These are phyloP conservation scores for Hozukius guyotensis DNA, from an alignment of 2,797 vertebrate genomes.

Conservation along the genomic window DNA sequence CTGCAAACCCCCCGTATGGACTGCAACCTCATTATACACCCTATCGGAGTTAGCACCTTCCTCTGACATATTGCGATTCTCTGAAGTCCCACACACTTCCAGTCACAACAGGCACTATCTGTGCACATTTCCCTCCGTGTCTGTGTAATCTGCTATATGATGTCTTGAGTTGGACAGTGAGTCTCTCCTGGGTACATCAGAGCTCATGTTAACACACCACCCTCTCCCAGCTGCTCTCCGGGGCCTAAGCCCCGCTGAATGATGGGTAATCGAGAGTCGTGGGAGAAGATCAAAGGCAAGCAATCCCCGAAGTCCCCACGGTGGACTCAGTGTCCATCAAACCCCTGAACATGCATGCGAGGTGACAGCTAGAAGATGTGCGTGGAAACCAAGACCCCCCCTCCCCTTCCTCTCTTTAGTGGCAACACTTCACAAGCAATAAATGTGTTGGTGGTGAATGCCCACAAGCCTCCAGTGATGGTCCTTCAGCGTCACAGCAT, in stretches of 20 bases:
- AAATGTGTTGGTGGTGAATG: slow-evolving; percentile 54
- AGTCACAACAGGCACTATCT: slow-evolving; percentile 20
- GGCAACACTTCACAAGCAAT: slow-evolving; percentile 52
- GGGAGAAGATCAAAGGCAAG: slow-evolving; percentile 76
- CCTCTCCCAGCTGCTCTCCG: slow-evolving; percentile 59
- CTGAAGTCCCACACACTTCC: background rate
- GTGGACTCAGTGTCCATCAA: slow-evolving; percentile 76
- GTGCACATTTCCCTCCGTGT: slow-evolving; percentile 27
- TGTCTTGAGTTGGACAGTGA: slow-evolving; percentile 55
- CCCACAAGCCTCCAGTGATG: slow-evolving; percentile 51
- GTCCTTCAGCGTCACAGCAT: slow-evolving; percentile 46
- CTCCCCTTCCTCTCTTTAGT: slow-evolving; percentile 26
- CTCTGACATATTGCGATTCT: slow-evolving; percentile 28
- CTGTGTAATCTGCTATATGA: slow-evolving; percentile 62
- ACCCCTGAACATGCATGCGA: slow-evolving; percentile 58
- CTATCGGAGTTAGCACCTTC: slow-evolving; percentile 21
- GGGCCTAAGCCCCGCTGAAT: slow-evolving; percentile 67
- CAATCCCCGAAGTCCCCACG: slow-evolving; percentile 63
- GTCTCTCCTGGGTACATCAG: slow-evolving; percentile 64
- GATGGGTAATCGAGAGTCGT: slow-evolving; percentile 77
- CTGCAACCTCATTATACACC: slow-evolving; percentile 7
- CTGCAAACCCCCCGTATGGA: slow-evolving; percentile 13
- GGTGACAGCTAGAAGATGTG: slow-evolving; percentile 68
- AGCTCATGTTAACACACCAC: slow-evolving; percentile 68
- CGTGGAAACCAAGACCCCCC: slow-evolving; percentile 38